Percentiles rank a stretch among this genome's conserved stretches.
Evolutionary conservation across 2,888 invertebrate species (phyloP).

Genomic region (Metellina segmentata): DNA sequence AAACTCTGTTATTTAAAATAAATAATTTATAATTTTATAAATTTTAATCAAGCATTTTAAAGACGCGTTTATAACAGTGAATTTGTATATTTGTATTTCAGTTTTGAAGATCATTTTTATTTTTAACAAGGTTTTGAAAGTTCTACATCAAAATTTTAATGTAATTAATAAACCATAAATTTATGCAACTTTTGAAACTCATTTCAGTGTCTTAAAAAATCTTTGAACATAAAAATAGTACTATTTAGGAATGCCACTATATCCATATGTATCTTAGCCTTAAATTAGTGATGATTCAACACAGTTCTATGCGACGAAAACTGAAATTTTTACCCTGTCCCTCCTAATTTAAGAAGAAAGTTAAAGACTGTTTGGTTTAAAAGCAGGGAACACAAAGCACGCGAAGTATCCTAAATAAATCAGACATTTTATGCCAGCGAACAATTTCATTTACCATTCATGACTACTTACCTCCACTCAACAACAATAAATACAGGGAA

Average conservation of each 20-base stretch:
- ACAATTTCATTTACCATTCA: neutral
- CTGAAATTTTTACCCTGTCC: neutral
- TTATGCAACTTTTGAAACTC: no score
- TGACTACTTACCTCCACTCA: neutral
- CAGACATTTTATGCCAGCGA: neutral
- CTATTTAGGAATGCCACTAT: neutral
- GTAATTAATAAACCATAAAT: no score
- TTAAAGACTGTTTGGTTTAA: conserved; percentile 72
- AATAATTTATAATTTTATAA: no score
- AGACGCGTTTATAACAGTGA: no score
- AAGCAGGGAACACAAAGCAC: conserved; percentile 1
- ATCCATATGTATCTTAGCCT: neutral
- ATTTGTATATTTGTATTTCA: no score
- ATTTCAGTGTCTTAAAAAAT: neutral
- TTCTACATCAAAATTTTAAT: no score
- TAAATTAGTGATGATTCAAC: neutral
- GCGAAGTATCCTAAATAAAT: neutral
- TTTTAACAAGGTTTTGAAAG: no score
- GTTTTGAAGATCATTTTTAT: no score
- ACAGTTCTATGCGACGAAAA: no score
- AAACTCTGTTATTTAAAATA: no score
- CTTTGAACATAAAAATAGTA: neutral
- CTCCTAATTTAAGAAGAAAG: conserved; percentile 69
- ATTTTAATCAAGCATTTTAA: no score
- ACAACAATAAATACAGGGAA: no score